These are phyloP conservation scores for Lagria hirta DNA, from an alignment of 2,888 invertebrate species.

Conservation along the genomic window DNA sequence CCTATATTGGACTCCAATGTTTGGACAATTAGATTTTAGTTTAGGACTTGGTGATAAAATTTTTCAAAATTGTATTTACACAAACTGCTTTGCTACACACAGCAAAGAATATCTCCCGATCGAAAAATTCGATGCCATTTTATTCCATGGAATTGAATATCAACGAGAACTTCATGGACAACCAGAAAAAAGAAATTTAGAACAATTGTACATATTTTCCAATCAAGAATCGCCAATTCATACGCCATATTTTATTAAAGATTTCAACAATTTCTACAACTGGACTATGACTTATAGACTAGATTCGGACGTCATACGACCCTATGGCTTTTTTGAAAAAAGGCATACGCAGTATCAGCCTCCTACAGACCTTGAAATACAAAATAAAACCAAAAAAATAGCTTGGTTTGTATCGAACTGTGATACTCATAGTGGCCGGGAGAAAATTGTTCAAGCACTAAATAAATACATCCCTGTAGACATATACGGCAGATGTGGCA, in stretches of 20 bases:
- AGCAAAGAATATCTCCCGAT: slow-evolving; percentile 46
- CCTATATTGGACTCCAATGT: slow-evolving; percentile 39
- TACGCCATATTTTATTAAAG: slow-evolving; percentile 23
- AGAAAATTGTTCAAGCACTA: slow-evolving; percentile 55
- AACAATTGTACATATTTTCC: slow-evolving; percentile 58
- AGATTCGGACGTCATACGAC: slow-evolving; percentile 50
- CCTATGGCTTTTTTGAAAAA: slow-evolving; percentile 41
- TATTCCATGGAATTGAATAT: slow-evolving; percentile 57
- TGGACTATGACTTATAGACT: slow-evolving; percentile 61
- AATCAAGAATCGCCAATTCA: slow-evolving; percentile 54
- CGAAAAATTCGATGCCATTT: slow-evolving; percentile 56
- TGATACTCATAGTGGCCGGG: slow-evolving; percentile 53
- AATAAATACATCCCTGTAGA: slow-evolving; percentile 61
- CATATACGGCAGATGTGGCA: slow-evolving; percentile 65
- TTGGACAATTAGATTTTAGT: slow-evolving; percentile 31
- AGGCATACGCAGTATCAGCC: slow-evolving; percentile 28
- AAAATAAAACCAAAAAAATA: slow-evolving; percentile 55
- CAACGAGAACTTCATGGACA: slow-evolving; percentile 32
- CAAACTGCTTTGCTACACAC: slow-evolving; percentile 55
- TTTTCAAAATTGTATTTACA: slow-evolving; percentile 45
- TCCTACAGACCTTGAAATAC: slow-evolving; percentile 31
- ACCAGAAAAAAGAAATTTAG: slow-evolving; percentile 46
- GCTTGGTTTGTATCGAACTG: slow-evolving; percentile 63
- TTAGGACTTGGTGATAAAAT: slow-evolving; percentile 32
- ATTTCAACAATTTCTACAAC: slow-evolving; percentile 57